Conservation (phyloP, 2,113 vertebrate species). For the Lycaon pictus region DNA sequence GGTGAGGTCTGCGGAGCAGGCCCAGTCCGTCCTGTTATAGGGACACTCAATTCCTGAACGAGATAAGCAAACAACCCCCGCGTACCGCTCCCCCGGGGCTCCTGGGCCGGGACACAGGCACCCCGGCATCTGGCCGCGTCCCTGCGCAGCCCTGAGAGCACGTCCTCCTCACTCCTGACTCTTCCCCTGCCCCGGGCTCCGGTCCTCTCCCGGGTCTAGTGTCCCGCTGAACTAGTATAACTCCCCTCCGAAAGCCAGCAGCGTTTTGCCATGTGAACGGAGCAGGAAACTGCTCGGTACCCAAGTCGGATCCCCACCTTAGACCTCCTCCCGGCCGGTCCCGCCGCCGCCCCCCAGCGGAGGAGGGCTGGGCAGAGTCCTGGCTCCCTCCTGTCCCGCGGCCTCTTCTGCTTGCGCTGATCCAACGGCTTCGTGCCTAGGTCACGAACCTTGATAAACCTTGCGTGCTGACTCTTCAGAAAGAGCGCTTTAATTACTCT, state of each 20-base stretch:
- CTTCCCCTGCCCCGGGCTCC: neutral
- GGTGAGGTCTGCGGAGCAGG: neutral
- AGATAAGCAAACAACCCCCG: neutral
- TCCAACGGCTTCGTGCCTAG: neutral
- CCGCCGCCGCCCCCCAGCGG: neutral
- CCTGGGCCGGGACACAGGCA: no score
- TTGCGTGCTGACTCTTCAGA: slow-evolving; percentile 34
- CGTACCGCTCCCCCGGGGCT: neutral
- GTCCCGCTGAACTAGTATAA: neutral
- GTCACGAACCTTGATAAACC: slow-evolving; percentile 18
- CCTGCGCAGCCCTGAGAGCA: neutral
- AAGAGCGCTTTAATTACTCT: neutral
- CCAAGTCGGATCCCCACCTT: neutral
- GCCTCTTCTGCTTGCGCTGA: neutral
- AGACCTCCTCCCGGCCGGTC: neutral
- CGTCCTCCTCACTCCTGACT: neutral
- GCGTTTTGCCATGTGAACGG: neutral
- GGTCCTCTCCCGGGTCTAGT: neutral
- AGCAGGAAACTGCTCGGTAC: neutral
- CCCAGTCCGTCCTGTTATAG: neutral
- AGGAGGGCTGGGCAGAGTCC: neutral
- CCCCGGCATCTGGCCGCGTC: no score
- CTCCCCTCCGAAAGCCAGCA: neutral
- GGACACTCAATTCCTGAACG: neutral
- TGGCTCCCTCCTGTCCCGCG: neutral